Base-by-base conservation (phyloP, 2,797 vertebrate species). In the Clarias fuscus region DNA sequence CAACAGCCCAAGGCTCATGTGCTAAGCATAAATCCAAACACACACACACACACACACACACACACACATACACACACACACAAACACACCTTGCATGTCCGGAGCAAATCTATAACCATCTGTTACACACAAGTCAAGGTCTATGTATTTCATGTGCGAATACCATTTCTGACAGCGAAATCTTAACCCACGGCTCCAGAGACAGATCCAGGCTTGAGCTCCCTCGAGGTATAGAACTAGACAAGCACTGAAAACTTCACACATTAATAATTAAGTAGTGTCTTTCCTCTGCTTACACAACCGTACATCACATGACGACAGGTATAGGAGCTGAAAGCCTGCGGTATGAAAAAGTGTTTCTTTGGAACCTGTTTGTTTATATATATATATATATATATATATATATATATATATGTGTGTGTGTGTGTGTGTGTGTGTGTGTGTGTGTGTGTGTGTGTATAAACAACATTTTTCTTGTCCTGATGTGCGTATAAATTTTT, bases 151-250 rank as follows among this genome's bases (percentile, higher is more conserved):
- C 84, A 59, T 65, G 85, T 73, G 58, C 37, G 56, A 75, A 86
- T 83, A 68, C 48, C 13, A 24, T 67, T 67, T 82, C 61, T 78
- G 18, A 83, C 17, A 67, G 72, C 37, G 61, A 77, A 85, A 87
- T 84, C 70, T 33, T 82, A 67, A 84, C 84, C 30, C 56, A 17
- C 5, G 53, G 78, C n/a, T 86, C 22, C 17, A 79, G 40, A 37
- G 71, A 76, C 84, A 56, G 8, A 90, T 87, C 84, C 64, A 84
- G 87, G 79, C 86, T 73, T 64, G 89, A 84, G 59, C 70, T 72
- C 84, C 89, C 84, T 62, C 27, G 56, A 86, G 87, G 81, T 80
- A 68, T 59, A 48, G 43, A 72, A 48, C 70, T 72, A 59, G 67
- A 86, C 70, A 65, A 72, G 87, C 3, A 79, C 33, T 59, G 78